These are phyloP conservation scores for Ferdinandea cuprea DNA, from an alignment of 2,888 invertebrate genomes.

Conservation along the genomic window DNA sequence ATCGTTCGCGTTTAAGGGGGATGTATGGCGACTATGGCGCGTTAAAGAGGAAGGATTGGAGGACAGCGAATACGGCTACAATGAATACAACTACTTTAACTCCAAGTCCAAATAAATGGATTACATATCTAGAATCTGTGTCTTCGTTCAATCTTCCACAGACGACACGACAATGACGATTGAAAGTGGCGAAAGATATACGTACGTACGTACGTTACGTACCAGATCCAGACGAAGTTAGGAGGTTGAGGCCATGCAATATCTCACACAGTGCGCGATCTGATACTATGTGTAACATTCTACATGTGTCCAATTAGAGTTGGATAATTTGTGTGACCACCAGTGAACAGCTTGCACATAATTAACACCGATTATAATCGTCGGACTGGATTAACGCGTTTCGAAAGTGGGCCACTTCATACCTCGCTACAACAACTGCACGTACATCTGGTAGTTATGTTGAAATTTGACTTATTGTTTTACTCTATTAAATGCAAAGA, in stretches of 20 bases:
- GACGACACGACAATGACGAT: conserved; percentile 24
- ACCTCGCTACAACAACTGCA: not conserved
- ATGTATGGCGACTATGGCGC: not conserved
- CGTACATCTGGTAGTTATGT: not conserved
- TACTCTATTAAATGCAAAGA: too few relatives aligned
- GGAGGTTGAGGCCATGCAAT: conserved; percentile 17
- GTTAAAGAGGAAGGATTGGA: not conserved
- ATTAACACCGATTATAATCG: conserved; percentile 63
- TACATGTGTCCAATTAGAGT: conserved; percentile 71
- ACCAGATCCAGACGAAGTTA: conserved; percentile 43
- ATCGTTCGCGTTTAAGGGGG: conserved; percentile 20
- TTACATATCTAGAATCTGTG: conserved; percentile 62
- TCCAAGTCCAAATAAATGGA: conserved; percentile 56
- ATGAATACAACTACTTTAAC: conserved; percentile 41
- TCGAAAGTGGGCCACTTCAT: conserved; percentile 45
- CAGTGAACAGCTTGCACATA: conserved; percentile 63
- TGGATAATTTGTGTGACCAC: conserved; percentile 72
- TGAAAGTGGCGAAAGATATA: conserved; percentile 24
- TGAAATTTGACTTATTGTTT: not conserved
- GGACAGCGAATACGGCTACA: conserved; percentile 16
- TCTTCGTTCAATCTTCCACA: conserved; percentile 61
- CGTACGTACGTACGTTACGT: too few relatives aligned
- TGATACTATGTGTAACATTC: conserved; percentile 57
- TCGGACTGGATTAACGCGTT: conserved; percentile 53
- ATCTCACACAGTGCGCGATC: conserved; percentile 40